Percentiles rank a stretch among this genome's conserved stretches.
Evolutionary conservation across 2,113 vertebrate genomes (phyloP).

Genomic region (Calypte anna): DNA sequence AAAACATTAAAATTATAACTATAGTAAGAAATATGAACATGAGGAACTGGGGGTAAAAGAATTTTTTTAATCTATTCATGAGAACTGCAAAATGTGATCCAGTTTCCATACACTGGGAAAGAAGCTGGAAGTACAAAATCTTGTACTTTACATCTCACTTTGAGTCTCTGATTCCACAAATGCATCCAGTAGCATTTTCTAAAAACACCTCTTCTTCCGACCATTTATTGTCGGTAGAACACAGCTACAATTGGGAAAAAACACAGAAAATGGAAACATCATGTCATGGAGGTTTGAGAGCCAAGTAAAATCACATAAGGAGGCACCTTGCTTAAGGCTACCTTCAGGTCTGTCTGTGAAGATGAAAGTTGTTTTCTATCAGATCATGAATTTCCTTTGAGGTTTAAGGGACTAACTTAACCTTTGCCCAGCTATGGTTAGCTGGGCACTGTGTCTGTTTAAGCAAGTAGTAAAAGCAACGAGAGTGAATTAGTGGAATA

Average conservation of each 20-base stretch:
- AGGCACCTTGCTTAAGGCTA: not conserved
- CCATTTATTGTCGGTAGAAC: not conserved
- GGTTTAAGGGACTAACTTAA: not conserved
- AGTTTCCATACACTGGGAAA: not conserved
- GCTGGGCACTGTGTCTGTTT: fast-evolving
- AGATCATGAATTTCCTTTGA: not conserved
- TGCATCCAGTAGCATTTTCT: not conserved
- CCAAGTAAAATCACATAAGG: not conserved
- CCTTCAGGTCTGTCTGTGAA: not conserved
- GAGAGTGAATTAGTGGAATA: not conserved
- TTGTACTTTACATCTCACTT: not conserved
- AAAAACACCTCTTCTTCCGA: not conserved
- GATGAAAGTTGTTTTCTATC: not conserved
- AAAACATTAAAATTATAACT: not conserved
- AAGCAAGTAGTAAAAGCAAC: not conserved
- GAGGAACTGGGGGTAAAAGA: not conserved
- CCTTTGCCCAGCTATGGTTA: not conserved
- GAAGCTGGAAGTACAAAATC: not conserved
- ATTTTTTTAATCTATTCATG: not conserved
- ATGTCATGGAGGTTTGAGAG: not conserved
- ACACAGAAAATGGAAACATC: not conserved
- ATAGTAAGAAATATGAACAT: not conserved
- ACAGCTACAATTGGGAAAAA: not conserved
- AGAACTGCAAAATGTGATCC: not conserved
- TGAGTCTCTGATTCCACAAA: not conserved